phyloP scores from a whole-genome alignment of 1,140 invertebrate genomes.

The Drosophila elegans region DNA sequence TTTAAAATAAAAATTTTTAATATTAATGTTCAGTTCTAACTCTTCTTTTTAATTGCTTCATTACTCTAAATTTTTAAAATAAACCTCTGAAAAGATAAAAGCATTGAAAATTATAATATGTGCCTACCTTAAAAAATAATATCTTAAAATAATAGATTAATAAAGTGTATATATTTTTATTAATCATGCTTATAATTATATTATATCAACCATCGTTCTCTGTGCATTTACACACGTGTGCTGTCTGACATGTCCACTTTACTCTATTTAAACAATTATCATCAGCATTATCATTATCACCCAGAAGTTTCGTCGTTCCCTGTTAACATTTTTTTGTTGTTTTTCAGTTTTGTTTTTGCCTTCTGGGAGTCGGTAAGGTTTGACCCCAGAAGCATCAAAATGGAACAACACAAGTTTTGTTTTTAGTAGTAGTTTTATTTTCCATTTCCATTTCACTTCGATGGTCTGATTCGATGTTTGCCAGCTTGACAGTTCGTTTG shows the following conservation, averaged over 20 bases:
- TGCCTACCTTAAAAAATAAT: too few species aligned
- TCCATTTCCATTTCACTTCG: conserved; percentile 39
- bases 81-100: too few species aligned
- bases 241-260: background rate
- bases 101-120: too few species aligned
- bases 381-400: conserved; percentile 16
- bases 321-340: background rate
- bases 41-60: too few species aligned
- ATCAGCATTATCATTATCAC: conserved; percentile 28
- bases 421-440: conserved; percentile 41
- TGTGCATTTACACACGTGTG: conserved; percentile 10
- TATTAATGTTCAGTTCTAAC: too few species aligned
- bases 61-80: too few species aligned
- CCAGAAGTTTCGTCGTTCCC: conserved; percentile 17
- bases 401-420: conserved; percentile 46
- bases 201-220: background rate
- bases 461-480: conserved; percentile 38
- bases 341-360: background rate
- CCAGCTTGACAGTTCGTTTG: conserved; percentile 48
- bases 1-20: too few species aligned
- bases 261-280: conserved; percentile 18
- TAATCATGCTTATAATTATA: too few species aligned
- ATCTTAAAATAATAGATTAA: too few species aligned
- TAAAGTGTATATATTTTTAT: too few species aligned
- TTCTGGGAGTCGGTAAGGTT: conserved; percentile 11